Evolutionary conservation across 2,113 vertebrate genomes (phyloP).

Genomic region (Hymenochirus boettgeri): DNA sequence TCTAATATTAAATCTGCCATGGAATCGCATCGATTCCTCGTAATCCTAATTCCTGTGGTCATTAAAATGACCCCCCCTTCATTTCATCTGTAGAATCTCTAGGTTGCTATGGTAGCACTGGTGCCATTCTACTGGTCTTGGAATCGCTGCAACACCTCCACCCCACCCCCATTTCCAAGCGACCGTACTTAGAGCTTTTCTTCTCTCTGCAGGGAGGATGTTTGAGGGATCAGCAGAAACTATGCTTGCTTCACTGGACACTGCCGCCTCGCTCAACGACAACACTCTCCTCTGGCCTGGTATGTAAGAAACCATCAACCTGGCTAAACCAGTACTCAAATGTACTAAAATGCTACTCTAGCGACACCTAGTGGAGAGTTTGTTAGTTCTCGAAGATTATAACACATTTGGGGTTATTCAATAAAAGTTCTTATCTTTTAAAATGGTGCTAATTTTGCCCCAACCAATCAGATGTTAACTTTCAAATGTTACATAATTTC

Average conservation of each 20-base stretch:
- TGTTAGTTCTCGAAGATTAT: no score
- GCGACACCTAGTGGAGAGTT: slow-evolving; percentile 18
- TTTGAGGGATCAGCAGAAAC: slow-evolving; percentile 87
- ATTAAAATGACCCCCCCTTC: background rate
- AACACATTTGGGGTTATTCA: no score
- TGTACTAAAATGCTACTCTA: no score
- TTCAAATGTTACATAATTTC: no score
- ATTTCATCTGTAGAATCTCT: background rate
- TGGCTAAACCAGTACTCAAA: no score
- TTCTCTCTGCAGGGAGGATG: slow-evolving; percentile 72
- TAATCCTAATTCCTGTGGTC: background rate
- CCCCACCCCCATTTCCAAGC: background rate
- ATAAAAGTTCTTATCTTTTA: no score
- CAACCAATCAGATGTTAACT: no score
- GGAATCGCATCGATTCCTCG: background rate
- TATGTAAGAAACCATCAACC: slow-evolving; percentile 47
- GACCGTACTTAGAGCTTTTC: background rate
- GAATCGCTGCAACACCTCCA: background rate
- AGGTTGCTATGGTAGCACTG: background rate
- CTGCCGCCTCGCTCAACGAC: slow-evolving; percentile 72
- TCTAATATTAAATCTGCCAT: background rate
- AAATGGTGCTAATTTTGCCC: no score
- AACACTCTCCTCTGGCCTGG: slow-evolving; percentile 91
- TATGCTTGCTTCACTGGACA: slow-evolving; percentile 89
- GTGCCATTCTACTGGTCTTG: background rate